Percentiles rank a stretch among this genome's conserved stretches.
Evolutionary conservation across 2,113 vertebrate genomes (phyloP).

Genomic region (Glaucidium brasilianum): DNA sequence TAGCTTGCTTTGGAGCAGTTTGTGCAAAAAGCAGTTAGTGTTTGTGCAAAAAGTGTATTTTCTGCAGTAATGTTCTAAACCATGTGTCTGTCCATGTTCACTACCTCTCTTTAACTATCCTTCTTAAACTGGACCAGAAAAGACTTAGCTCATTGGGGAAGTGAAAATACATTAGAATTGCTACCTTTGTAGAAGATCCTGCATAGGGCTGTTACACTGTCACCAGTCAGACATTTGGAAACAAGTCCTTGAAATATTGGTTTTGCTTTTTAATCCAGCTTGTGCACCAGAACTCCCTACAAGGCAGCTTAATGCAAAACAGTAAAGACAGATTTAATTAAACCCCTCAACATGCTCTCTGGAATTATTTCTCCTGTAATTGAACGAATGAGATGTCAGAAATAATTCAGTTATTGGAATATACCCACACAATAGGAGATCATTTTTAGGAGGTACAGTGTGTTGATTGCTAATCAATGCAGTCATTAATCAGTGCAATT

Average conservation of each 20-base stretch:
- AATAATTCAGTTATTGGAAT: background rate
- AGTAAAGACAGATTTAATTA: background rate
- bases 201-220: background rate
- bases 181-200: background rate
- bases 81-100: rapidly evolving
- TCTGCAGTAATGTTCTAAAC: background rate
- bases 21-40: too few relatives aligned
- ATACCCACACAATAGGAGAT: background rate
- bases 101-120: background rate
- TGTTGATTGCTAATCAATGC: background rate
- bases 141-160: background rate
- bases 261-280: background rate
- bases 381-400: conserved; percentile 1
- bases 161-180: background rate
- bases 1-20: background rate
- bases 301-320: background rate
- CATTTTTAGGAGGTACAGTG: background rate
- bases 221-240: background rate
- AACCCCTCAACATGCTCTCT: background rate
- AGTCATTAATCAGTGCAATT: background rate
- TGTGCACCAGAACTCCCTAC: background rate
- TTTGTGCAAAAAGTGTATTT: background rate
- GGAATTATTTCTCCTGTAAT: background rate
- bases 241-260: background rate
- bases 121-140: background rate